These are phyloP conservation scores for Fratercula arctica DNA, from an alignment of 2,797 vertebrate genomes.

Conservation along the genomic window DNA sequence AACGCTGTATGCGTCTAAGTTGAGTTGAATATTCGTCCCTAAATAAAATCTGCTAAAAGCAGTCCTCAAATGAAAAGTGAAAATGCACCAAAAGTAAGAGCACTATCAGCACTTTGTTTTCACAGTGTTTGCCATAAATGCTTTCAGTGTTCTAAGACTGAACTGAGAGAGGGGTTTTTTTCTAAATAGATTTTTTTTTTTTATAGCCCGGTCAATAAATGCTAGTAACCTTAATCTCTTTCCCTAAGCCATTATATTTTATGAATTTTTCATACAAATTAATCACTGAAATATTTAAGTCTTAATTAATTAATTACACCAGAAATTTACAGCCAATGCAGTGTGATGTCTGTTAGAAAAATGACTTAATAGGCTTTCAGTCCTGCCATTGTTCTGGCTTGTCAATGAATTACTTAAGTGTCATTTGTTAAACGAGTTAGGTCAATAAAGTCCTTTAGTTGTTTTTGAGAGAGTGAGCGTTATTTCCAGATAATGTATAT, in stretches of 20 bases:
- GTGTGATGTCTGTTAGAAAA: constrained; percentile 59
- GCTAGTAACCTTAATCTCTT: constrained; percentile 11
- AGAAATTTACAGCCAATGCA: constrained; percentile 47
- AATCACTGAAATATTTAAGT: constrained; percentile 64
- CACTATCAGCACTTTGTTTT: constrained; percentile 42
- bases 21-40: neutral
- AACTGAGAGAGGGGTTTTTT: neutral
- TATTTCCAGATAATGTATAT: constrained; percentile 56
- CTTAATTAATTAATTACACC: constrained; percentile 68
- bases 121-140: constrained; percentile 10
- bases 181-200: neutral
- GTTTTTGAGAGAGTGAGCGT: constrained; percentile 58
- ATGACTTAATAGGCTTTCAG: constrained; percentile 54
- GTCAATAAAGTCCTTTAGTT: constrained; percentile 66
- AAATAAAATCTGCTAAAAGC: constrained; percentile 27
- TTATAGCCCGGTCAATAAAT: constrained; percentile 13
- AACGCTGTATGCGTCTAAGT: neutral
- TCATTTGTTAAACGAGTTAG: constrained; percentile 67
- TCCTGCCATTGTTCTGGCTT: constrained; percentile 50
- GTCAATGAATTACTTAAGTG: constrained; percentile 67
- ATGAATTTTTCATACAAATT: constrained; percentile 57
- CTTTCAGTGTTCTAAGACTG: neutral
- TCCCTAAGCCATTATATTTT: constrained; percentile 18
- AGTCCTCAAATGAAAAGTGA: constrained; percentile 7
- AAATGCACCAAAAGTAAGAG: constrained; percentile 17